Evolutionary conservation across 37 sponge, comb jelly and placozoan species (phyloP).

Genomic region (Ephydatia muelleri): DNA sequence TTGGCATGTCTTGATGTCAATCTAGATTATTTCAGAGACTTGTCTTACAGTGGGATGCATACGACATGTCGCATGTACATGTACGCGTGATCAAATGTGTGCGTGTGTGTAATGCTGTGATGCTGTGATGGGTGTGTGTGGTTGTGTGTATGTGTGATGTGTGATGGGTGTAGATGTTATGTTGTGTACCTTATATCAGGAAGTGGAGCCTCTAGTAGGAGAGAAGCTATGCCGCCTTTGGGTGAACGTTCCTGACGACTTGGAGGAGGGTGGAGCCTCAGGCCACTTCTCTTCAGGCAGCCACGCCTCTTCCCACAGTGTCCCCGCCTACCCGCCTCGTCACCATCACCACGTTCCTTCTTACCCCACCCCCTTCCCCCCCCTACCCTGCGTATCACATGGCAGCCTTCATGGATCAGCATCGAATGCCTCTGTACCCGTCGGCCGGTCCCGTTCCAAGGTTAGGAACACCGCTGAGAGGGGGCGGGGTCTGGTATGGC

Average conservation of each 20-base stretch:
- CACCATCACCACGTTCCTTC: neutral
- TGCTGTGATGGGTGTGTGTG: neutral
- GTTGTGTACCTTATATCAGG: conserved; percentile 36
- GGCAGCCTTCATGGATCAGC: neutral
- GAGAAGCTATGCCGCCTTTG: conserved; percentile 87
- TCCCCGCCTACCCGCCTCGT: conserved; percentile 13
- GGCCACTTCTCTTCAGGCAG: conserved; percentile 9
- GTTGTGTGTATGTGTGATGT: conserved; percentile 4
- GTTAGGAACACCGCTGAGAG: conserved; percentile 35
- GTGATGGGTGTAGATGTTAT: neutral
- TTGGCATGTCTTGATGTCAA: too few relatives aligned
- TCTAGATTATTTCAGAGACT: too few relatives aligned
- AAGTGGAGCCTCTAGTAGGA: conserved; percentile 85
- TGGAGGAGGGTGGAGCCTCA: conserved; percentile 17
- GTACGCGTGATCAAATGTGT: neutral
- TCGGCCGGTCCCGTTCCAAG: conserved; percentile 41
- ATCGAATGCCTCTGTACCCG: conserved; percentile 18
- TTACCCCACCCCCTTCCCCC: conserved; percentile 18
- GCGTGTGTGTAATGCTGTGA: too few relatives aligned
- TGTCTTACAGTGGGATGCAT: too few relatives aligned
- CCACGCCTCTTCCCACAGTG: conserved; percentile 12
- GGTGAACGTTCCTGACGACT: conserved; percentile 28
- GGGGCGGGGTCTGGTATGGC: neutral
- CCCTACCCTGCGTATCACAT: neutral
- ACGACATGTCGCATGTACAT: too few relatives aligned